A percentile compares a stretch with the other conserved stretches of the same genome.
These are phyloP conservation scores for Steinernema scapterisci DNA, from an alignment of 2,888 invertebrate genomes.

Conservation along the genomic window DNA sequence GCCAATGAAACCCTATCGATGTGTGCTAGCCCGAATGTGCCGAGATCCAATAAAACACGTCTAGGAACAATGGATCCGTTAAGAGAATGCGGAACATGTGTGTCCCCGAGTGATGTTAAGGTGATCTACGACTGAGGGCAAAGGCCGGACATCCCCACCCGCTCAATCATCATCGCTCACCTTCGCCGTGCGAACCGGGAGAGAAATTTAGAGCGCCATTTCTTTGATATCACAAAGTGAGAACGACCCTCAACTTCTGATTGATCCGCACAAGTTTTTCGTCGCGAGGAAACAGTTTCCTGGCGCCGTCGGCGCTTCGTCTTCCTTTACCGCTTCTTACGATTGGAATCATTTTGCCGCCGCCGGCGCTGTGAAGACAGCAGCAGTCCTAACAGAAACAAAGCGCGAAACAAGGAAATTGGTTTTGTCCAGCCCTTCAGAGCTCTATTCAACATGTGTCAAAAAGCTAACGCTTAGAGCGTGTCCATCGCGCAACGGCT, in stretches of 20 bases:
- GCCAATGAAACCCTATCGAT: no score
- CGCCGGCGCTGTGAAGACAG: background rate
- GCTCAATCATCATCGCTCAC: slow-evolving; percentile 28
- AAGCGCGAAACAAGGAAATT: slow-evolving; percentile 27
- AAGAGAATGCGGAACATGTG: slow-evolving; percentile 21
- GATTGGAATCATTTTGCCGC: background rate
- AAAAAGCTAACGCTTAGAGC: slow-evolving; percentile 24
- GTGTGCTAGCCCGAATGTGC: no score
- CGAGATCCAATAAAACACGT: slow-evolving; percentile 1
- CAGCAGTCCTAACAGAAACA: slow-evolving; percentile 1
- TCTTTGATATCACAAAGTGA: slow-evolving; percentile 29
- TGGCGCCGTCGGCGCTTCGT: background rate
- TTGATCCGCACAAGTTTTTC: no score
- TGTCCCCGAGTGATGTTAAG: slow-evolving; percentile 22
- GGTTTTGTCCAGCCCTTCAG: slow-evolving; percentile 14
- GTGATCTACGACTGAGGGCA: slow-evolving; percentile 27
- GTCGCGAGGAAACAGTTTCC: no score
- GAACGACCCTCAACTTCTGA: background rate
- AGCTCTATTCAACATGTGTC: slow-evolving; percentile 21
- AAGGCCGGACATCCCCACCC: slow-evolving; percentile 30
- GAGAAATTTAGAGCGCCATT: slow-evolving; percentile 12
- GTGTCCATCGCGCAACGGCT: slow-evolving; percentile 2
- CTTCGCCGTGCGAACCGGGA: slow-evolving; percentile 8
- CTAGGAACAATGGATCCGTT: slow-evolving; percentile 8
- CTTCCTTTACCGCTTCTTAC: background rate